These are phyloP conservation scores for Schlechtendalia chinensis DNA, from an alignment of 1,140 invertebrate species.

Conservation along the genomic window DNA sequence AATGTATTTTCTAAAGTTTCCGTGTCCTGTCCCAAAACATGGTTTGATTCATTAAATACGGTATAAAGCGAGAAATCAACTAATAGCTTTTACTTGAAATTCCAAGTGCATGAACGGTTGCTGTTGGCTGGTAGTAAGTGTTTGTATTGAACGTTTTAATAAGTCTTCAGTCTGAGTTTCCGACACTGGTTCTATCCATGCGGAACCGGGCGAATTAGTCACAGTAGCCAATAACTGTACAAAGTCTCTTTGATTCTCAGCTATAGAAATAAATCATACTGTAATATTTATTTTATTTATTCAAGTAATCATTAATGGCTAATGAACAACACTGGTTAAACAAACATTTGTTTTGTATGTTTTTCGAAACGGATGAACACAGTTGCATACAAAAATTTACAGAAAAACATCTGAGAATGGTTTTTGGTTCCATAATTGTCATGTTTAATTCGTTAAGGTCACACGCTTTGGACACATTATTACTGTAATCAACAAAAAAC, in stretches of 20 bases:
- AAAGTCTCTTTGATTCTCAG: conserved; percentile 38
- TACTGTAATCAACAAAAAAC: conserved; percentile 29
- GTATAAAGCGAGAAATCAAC: background rate
- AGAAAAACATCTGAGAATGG: conserved; percentile 14
- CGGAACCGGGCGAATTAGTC: conserved; percentile 42
- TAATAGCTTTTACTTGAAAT: conserved; percentile 27
- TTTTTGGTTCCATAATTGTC: conserved; percentile 40
- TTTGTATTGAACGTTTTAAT: conserved; percentile 20
- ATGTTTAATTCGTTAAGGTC: conserved; percentile 10
- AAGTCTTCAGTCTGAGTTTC: conserved; percentile 32
- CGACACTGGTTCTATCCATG: conserved; percentile 28
- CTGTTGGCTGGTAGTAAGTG: background rate
- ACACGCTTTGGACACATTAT: background rate
- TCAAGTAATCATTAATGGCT: background rate
- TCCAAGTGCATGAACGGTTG: conserved; percentile 40
- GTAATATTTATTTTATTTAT: background rate
- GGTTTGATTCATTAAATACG: background rate
- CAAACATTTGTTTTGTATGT: conserved; percentile 19
- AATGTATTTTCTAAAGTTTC: conserved; percentile 17
- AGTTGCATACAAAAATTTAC: conserved; percentile 32
- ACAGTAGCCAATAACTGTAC: conserved; percentile 19
- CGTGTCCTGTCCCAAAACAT: conserved; percentile 25
- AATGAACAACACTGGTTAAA: background rate
- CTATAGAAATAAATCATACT: conserved; percentile 21
- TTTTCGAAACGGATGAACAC: conserved; percentile 32